A percentile compares a stretch with the other conserved stretches of the same genome.
phyloP scores from a whole-genome alignment of 1,140 invertebrate genomes.

The Plodia interpunctella region DNA sequence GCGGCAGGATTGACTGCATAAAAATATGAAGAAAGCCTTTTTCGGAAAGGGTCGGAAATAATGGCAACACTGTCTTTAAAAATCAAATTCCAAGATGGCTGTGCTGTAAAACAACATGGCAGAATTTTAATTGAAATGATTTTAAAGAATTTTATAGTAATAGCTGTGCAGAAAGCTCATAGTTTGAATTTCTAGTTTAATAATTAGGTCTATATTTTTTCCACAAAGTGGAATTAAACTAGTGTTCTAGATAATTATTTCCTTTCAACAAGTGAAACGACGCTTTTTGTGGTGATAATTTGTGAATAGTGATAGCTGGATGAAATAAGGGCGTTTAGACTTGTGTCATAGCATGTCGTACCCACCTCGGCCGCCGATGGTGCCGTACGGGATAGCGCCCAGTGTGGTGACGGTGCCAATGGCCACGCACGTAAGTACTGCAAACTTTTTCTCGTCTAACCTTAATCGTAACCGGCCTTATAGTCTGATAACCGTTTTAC shows the following conservation, averaged over 20 bases:
- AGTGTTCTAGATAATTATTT: not conserved
- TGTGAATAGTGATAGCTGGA: slow-evolving; percentile 9
- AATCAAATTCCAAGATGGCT: not conserved
- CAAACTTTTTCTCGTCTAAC: not conserved
- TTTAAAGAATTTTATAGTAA: not conserved
- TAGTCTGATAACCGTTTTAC: not conserved
- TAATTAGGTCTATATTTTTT: not conserved
- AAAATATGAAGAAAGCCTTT: no score
- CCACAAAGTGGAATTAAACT: not conserved
- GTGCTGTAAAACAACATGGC: slow-evolving; percentile 9
- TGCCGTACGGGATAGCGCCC: slow-evolving; percentile 63
- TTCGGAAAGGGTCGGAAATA: not conserved
- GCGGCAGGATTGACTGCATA: no score
- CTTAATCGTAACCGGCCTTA: slow-evolving; percentile 20
- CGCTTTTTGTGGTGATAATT: slow-evolving; percentile 12
- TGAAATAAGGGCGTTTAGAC: slow-evolving; percentile 14
- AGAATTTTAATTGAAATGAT: not conserved
- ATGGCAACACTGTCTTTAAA: not conserved
- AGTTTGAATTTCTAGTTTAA: no score
- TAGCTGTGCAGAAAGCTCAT: no score
- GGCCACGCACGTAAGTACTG: slow-evolving; percentile 61
- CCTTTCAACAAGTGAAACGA: not conserved
- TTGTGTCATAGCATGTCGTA: slow-evolving; percentile 53
- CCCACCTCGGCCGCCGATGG: slow-evolving; percentile 62
- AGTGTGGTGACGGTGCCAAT: slow-evolving; percentile 67